A percentile compares a stretch with the other conserved stretches of the same genome.
Evolutionary conservation across 2,888 invertebrate genomes (phyloP).

Genomic region (Acanthosepion esculentum): DNA sequence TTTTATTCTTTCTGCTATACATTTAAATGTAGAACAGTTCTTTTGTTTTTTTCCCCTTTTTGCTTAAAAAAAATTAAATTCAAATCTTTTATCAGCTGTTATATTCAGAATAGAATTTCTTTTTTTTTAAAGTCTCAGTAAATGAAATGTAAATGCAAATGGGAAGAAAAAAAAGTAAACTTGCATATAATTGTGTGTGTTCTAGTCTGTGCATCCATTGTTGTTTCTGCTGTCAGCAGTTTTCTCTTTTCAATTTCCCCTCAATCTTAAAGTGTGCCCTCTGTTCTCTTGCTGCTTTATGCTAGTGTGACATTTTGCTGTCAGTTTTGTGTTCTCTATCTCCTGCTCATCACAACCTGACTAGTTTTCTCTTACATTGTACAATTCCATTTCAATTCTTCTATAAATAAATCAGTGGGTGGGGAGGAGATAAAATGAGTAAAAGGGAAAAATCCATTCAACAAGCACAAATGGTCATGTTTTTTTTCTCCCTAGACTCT

Average conservation of each 20-base stretch:
- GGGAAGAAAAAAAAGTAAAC: no score
- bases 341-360: not conserved
- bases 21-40: not conserved
- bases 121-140: no score
- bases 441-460: not conserved
- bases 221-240: not conserved
- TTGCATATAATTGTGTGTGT: not conserved
- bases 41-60: not conserved
- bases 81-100: not conserved
- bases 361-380: not conserved
- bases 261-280: not conserved
- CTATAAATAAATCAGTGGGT: not conserved
- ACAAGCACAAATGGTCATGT: not conserved
- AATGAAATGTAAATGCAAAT: no score
- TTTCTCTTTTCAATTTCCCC: not conserved
- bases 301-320: not conserved
- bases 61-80: not conserved
- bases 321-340: not conserved
- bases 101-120: not conserved
- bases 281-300: not conserved
- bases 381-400: not conserved
- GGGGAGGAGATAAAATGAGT: not conserved
- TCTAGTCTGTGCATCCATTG: not conserved
- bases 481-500: not conserved
- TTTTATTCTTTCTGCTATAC: not conserved